These are phyloP conservation scores for Ciconia stormi DNA, from an alignment of 2,113 vertebrate species.

Conservation along the genomic window DNA sequence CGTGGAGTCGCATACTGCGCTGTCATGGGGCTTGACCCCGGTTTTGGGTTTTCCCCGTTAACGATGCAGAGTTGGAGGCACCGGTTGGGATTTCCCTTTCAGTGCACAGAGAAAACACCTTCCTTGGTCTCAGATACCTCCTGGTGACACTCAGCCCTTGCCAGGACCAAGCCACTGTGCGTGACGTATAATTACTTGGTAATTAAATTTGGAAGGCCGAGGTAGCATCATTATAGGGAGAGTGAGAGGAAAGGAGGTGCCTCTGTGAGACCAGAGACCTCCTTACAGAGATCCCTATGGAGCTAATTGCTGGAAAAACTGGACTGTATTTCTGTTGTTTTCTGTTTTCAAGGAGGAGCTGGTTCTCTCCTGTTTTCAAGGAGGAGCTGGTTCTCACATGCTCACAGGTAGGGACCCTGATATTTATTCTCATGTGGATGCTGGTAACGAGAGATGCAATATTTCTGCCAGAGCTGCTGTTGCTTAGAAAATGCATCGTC, in stretches of 20 bases:
- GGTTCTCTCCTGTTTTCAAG: neutral
- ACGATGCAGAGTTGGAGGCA: neutral
- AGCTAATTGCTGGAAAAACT: neutral
- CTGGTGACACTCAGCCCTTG: neutral
- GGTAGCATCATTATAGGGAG: neutral
- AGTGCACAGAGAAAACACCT: neutral
- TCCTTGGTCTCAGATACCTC: neutral
- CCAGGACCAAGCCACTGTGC: neutral
- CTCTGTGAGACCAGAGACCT: neutral
- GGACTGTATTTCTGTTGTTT: neutral
- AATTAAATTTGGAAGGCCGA: slow-evolving; percentile 37
- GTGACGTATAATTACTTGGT: neutral
- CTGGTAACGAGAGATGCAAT: neutral
- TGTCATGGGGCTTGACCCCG: rapidly evolving
- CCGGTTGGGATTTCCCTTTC: neutral
- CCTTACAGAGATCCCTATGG: neutral
- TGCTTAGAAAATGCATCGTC: neutral
- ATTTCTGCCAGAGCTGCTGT: neutral
- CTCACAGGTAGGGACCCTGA: neutral
- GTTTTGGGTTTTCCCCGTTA: neutral
- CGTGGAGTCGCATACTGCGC: rapidly evolving
- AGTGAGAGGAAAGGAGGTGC: neutral
- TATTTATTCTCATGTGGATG: neutral
- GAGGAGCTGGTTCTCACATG: neutral
- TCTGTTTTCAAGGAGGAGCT: neutral